Evolutionary conservation across 2,888 invertebrate species (phyloP).

Genomic region (Prosopocoilus inquinatus): DNA sequence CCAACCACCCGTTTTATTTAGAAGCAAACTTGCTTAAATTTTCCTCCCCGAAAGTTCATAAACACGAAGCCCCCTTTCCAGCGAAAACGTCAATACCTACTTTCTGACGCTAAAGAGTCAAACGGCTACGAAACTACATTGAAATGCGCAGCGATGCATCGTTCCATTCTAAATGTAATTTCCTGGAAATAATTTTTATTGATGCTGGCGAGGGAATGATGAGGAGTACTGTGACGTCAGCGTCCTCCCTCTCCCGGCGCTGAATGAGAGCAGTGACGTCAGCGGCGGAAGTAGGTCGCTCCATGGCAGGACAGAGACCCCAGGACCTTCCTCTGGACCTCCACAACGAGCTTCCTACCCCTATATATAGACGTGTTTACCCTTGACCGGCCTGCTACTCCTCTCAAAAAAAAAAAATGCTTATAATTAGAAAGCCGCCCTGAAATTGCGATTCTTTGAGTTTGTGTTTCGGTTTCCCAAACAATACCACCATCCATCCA

Average conservation of each 20-base stretch:
- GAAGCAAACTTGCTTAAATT: too few relatives aligned
- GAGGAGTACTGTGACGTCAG: slow-evolving; percentile 6
- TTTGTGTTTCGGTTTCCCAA: too few relatives aligned
- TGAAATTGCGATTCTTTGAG: neutral
- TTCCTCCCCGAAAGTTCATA: too few relatives aligned
- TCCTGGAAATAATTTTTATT: slow-evolving; percentile 3
- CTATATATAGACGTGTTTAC: slow-evolving; percentile 18
- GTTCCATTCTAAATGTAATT: too few relatives aligned
- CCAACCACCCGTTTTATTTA: too few relatives aligned
- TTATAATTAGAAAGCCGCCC: slow-evolving; percentile 12
- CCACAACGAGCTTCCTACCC: neutral
- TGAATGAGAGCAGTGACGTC: slow-evolving; percentile 29
- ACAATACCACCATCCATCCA: too few relatives aligned
- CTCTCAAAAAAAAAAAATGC: slow-evolving; percentile 17
- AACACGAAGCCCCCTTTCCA: too few relatives aligned
- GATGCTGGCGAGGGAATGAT: slow-evolving; percentile 4
- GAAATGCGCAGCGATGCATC: too few relatives aligned
- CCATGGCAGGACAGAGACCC: slow-evolving; percentile 30
- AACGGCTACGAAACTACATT: too few relatives aligned
- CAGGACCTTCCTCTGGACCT: slow-evolving; percentile 22
- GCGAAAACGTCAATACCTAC: too few relatives aligned
- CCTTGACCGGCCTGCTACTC: slow-evolving; percentile 12
- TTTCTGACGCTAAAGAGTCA: too few relatives aligned
- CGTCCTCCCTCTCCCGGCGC: slow-evolving; percentile 2
- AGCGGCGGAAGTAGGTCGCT: slow-evolving; percentile 30